Evolutionary conservation across 1,140 invertebrate species (phyloP).

Genomic region (Drosophila micromelanica): DNA sequence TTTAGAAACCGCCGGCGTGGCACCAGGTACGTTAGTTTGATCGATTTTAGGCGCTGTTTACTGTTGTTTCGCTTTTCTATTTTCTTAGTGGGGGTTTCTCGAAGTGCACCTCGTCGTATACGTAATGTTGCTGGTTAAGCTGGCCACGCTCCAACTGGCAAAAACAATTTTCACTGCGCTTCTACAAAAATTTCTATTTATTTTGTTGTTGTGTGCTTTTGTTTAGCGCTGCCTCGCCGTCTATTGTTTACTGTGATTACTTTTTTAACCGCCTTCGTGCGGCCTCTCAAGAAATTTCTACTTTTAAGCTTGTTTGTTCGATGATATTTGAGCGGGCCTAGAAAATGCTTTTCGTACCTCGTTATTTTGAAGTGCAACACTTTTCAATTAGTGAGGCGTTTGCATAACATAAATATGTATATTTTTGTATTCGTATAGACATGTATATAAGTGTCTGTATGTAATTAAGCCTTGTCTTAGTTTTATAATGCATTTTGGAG

Average conservation of each 20-base stretch:
- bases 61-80: conserved; percentile 13
- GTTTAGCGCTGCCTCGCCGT: conserved; percentile 9
- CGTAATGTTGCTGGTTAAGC: conserved; percentile 47
- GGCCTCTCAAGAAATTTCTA: conserved; percentile 53
- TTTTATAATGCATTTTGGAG: conserved; percentile 59
- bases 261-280: conserved; percentile 32
- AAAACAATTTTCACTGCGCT: conserved; percentile 50
- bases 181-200: conserved; percentile 43
- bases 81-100: background rate
- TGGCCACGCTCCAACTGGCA: conserved; percentile 46
- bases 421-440: conserved; percentile 20
- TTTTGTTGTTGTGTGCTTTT: conserved; percentile 12
- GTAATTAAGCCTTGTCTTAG: conserved; percentile 54
- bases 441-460: conserved; percentile 3
- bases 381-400: conserved; percentile 66
- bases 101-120: conserved; percentile 48
- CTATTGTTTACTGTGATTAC: conserved; percentile 32
- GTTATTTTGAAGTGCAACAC: conserved; percentile 48
- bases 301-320: conserved; percentile 52
- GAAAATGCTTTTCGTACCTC: conserved; percentile 19
- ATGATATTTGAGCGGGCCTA: conserved; percentile 50
- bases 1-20: conserved; percentile 2
- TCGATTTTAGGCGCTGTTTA: conserved; percentile 59
- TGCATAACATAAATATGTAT: conserved; percentile 56
- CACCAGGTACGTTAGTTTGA: conserved; percentile 55